These are phyloP conservation scores for Nerophis ophidion DNA, from an alignment of 2,113 vertebrate genomes.

Conservation along the genomic window DNA sequence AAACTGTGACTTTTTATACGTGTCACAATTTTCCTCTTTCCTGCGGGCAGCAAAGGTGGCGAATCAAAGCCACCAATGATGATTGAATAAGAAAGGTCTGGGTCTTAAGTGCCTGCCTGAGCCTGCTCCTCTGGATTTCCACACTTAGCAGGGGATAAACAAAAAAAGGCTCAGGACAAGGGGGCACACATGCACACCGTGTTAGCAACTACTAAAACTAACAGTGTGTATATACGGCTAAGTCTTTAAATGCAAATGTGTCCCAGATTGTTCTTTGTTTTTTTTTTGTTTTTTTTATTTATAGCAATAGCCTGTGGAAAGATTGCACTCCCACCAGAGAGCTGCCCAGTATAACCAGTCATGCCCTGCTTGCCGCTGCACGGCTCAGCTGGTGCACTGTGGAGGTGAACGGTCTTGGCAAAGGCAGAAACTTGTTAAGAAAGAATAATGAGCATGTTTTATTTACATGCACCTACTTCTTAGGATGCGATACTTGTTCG, in stretches of 20 bases:
- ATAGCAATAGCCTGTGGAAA: conserved; percentile 23
- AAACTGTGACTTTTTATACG: neutral
- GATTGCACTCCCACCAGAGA: conserved; percentile 18
- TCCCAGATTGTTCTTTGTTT: conserved; percentile 2
- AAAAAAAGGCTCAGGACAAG: conserved; percentile 34
- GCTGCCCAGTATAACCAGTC: conserved; percentile 29
- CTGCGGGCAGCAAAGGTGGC: conserved; percentile 48
- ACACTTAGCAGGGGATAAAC: conserved; percentile 49
- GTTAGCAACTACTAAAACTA: neutral
- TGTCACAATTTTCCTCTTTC: conserved; percentile 28
- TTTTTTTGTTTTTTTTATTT: conserved; percentile 5
- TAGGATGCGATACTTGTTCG: conserved; percentile 3
- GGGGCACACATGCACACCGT: neutral
- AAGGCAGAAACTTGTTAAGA: conserved; percentile 10
- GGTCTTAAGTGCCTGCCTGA: conserved; percentile 51
- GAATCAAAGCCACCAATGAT: conserved; percentile 60
- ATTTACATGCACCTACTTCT: conserved; percentile 13
- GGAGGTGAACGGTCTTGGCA: conserved; percentile 26
- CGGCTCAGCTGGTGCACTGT: conserved; percentile 20
- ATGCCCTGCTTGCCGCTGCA: conserved; percentile 15
- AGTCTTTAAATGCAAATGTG: conserved; percentile 5
- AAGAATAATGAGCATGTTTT: conserved; percentile 17
- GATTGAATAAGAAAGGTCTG: conserved; percentile 50
- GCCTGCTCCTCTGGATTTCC: conserved; percentile 55
- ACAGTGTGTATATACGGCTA: neutral